These are phyloP conservation scores for Odontophorus gujanensis DNA, from an alignment of 2,113 vertebrate genomes.

Conservation along the genomic window DNA sequence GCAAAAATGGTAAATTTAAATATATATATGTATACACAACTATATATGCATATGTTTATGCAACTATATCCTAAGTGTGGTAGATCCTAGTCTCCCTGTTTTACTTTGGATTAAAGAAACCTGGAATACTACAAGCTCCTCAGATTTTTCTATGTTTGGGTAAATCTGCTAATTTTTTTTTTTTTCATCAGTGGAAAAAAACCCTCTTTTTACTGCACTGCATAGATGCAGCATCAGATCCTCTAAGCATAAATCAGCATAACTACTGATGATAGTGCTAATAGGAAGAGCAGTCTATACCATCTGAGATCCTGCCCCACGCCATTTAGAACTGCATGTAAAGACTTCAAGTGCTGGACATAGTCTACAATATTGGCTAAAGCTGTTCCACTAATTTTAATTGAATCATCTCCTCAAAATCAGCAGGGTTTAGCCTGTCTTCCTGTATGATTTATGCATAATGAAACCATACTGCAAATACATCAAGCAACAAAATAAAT, in stretches of 20 bases:
- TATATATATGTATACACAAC: neutral
- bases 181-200: neutral
- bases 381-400: neutral
- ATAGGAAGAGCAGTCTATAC: neutral
- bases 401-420: slow-evolving; percentile 1
- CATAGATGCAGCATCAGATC: neutral
- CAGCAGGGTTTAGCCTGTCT: neutral
- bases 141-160: neutral
- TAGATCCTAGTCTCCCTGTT: neutral
- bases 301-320: neutral
- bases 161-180: neutral
- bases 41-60: neutral
- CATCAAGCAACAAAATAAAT: neutral
- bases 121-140: neutral
- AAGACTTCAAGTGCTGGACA: neutral
- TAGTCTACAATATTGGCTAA: neutral
- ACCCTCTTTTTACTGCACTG: neutral
- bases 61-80: neutral
- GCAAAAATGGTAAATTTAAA: neutral
- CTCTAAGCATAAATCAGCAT: neutral
- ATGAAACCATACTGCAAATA: neutral
- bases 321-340: neutral
- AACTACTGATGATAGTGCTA: neutral
- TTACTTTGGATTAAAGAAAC: neutral
- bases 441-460: neutral